phyloP scores from a whole-genome alignment of 1,140 invertebrate genomes.

The Steinernema khuongi region DNA sequence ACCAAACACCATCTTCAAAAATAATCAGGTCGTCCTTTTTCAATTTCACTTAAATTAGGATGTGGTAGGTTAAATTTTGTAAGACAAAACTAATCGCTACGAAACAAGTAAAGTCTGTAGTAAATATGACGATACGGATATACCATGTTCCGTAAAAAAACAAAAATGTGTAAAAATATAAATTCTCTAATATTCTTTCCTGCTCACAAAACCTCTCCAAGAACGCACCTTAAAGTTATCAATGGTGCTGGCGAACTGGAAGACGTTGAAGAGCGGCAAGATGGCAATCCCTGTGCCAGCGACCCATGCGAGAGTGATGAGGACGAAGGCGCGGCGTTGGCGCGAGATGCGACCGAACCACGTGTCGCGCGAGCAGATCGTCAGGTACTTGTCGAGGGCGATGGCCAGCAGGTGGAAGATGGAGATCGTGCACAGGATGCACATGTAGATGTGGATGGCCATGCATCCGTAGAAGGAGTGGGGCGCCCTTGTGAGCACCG shows the following conservation, averaged over 20 bases:
- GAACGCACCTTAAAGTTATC: not conserved
- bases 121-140: no score
- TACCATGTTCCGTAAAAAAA: no score
- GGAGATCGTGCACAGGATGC: conserved; percentile 43
- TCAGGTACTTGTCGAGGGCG: conserved; percentile 40
- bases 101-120: no score
- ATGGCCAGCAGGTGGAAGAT: conserved; percentile 42
- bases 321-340: conserved; percentile 23
- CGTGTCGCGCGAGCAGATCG: conserved; percentile 32
- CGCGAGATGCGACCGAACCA: conserved; percentile 18
- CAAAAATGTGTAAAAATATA: not conserved
- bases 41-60: no score
- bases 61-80: not conserved
- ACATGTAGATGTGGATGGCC: conserved; percentile 38
- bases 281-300: conserved; percentile 30
- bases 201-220: not conserved
- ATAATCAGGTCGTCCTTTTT: no score
- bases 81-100: conserved; percentile 27
- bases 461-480: conserved; percentile 36
- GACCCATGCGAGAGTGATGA: conserved; percentile 33
- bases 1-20: no score
- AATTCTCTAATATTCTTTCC: not conserved
- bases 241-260: conserved; percentile 27
- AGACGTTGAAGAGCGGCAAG: conserved; percentile 38
- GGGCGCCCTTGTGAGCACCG: conserved; percentile 32